Evolutionary conservation across 2,888 invertebrate species (phyloP).

Genomic region (Suillia variegata): DNA sequence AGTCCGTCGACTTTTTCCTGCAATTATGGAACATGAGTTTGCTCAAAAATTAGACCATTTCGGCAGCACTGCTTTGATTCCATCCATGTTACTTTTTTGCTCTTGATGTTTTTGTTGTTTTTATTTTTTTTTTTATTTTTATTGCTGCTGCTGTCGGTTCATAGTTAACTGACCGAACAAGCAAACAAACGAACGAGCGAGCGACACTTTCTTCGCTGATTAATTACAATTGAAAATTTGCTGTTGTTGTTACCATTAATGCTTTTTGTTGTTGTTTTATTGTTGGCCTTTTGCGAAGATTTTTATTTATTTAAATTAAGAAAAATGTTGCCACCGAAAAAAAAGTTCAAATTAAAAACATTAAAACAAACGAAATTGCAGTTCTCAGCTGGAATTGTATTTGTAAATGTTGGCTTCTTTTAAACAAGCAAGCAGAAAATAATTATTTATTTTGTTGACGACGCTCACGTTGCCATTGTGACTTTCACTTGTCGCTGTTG

Average conservation of each 20-base stretch:
- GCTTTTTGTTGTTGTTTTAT: background rate
- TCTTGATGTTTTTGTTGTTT: too few relatives aligned
- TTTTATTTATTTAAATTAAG: constrained; percentile 1
- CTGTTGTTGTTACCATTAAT: background rate
- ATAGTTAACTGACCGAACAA: background rate
- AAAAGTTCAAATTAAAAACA: too few relatives aligned
- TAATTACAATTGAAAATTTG: constrained; percentile 12
- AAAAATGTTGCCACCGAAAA: constrained; percentile 2
- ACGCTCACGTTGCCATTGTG: too few relatives aligned
- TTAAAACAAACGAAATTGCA: constrained; percentile 1
- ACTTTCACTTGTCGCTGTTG: constrained; percentile 8
- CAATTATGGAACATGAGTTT: constrained; percentile 12
- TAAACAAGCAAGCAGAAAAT: too few relatives aligned
- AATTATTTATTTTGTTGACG: too few relatives aligned
- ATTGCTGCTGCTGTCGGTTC: background rate
- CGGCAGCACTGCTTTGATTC: background rate
- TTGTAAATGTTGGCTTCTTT: background rate
- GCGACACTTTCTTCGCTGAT: constrained; percentile 18
- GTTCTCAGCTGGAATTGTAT: background rate
- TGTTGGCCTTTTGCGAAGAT: background rate
- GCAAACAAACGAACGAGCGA: background rate
- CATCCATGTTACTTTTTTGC: too few relatives aligned
- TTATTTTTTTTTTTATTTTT: background rate
- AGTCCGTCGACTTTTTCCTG: constrained; percentile 4
- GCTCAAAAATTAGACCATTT: background rate